These are phyloP conservation scores for Ochotona princeps DNA, from an alignment of 2,113 vertebrate genomes.

Conservation along the genomic window DNA sequence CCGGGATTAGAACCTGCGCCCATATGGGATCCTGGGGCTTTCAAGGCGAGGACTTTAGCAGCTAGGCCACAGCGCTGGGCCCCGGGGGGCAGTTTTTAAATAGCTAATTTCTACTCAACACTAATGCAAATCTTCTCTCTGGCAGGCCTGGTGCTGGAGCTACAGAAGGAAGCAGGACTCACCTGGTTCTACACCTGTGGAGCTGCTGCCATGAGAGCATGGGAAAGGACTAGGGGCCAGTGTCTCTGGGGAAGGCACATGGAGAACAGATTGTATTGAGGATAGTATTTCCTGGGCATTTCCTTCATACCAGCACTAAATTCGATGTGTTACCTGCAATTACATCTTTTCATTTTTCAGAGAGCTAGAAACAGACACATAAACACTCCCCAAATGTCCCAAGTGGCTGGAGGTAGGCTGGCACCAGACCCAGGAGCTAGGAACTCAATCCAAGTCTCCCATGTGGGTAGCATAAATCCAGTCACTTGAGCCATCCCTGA, in stretches of 20 bases:
- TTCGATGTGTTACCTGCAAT: background rate
- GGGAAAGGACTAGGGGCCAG: background rate
- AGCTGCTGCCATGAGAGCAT: background rate
- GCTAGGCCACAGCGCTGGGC: no score
- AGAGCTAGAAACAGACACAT: no score
- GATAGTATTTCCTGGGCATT: background rate
- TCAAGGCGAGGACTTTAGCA: no score
- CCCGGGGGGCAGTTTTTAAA: background rate
- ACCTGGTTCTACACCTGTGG: background rate
- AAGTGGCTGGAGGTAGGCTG: no score
- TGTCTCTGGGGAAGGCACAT: background rate
- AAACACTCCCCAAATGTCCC: no score
- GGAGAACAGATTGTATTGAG: background rate
- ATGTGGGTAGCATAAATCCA: no score
- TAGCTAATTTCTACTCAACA: background rate
- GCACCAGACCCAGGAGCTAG: no score
- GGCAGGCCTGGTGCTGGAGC: background rate
- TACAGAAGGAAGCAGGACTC: background rate
- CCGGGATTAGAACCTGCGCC: background rate
- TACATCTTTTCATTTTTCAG: background rate
- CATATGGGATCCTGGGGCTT: no score
- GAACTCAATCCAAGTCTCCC: no score
- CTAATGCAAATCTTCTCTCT: background rate
- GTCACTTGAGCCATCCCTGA: no score
- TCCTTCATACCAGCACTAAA: background rate